phyloP scores from a whole-genome alignment of 2,888 invertebrate species.

The Pterostichus madidus region DNA sequence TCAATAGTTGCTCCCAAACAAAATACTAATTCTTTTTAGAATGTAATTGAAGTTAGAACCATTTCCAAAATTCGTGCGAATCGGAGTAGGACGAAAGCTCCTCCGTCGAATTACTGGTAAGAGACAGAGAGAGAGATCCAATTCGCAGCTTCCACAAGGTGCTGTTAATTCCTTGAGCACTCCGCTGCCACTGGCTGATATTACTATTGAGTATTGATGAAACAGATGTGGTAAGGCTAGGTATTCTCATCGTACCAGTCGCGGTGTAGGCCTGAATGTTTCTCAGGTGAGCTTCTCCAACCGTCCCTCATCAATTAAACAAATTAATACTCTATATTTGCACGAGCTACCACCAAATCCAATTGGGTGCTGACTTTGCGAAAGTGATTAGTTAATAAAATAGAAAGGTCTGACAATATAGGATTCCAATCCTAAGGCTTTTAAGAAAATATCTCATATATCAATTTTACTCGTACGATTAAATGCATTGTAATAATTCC shows the following conservation, averaged over 20 bases:
- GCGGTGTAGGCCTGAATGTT: conserved; percentile 12
- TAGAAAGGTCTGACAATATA: too few species aligned
- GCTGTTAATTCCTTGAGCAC: conserved; percentile 43
- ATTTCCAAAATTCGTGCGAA: too few species aligned
- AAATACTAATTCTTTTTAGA: too few species aligned
- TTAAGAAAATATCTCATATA: too few species aligned
- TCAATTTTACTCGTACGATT: too few species aligned
- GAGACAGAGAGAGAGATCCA: background rate
- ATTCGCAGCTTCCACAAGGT: background rate
- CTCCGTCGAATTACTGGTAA: background rate
- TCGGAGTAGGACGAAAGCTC: background rate
- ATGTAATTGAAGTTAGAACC: too few species aligned
- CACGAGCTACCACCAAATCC: conserved; percentile 18
- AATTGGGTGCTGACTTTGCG: background rate
- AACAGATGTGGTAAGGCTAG: background rate
- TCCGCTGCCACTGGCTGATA: conserved; percentile 17
- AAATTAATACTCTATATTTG: conserved; percentile 62
- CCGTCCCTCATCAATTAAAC: conserved; percentile 62
- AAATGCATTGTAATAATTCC: too few species aligned
- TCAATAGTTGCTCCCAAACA: too few species aligned
- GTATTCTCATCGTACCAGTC: conserved; percentile 27
- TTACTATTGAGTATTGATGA: conserved; percentile 48
- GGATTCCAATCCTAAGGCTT: background rate
- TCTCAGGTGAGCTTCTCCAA: conserved; percentile 33
- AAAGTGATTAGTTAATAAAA: too few species aligned